Evolutionary conservation across 2,888 invertebrate genomes (phyloP), one percentile per base, ranked within the genome.

Genomic region (Scaptomyza cyrtandrae): DNA sequence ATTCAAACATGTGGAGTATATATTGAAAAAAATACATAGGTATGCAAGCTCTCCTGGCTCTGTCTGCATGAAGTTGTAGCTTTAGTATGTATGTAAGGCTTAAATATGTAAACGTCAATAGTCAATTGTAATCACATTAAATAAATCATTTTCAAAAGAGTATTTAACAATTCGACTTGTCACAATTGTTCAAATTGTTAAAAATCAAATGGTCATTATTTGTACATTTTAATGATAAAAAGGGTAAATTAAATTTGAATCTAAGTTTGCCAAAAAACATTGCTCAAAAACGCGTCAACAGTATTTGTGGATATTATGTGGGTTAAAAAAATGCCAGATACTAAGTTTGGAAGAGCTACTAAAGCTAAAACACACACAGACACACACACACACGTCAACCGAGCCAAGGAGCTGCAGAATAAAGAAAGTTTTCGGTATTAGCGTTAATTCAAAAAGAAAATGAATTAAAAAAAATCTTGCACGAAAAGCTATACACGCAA

Each of bases 391-490:
- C 87, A 81, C 82, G 79, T 77, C 83, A 84, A 84, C 85, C 50
- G 69, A 79, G 79, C 78, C 87, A 83, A 77, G 66, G 85, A 84
- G 64, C 85, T 83, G 85, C 45, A 76, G 86, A 70, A 55, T 70
- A 71, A 67, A 78, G 49, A 77, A 31, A 59, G 29, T n/a, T 35
- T 44, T 52, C n/a, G 39, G 35, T 49, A 67, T 84, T 78, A 81
- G 49, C 14, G 29, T 35, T 13, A 19, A 52, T 68, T 14, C 31
- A 52, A 43, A 19, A 35, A 31, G 29, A 41, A 70, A 52, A 37
- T 7, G 7, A 49, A 49, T 24, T 6, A 43, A 4, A 46, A 39
- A 54, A 39, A 49, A 31, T 58, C 19, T 43, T 11, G 10, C 19
- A 46, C 4, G 10, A 44, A 58, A 68, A 56, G 50, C 39, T 19